Percentiles rank a stretch among this genome's conserved stretches.
Conservation (phyloP, 2,113 vertebrate genomes). For the Pluvianellus socialis region DNA sequence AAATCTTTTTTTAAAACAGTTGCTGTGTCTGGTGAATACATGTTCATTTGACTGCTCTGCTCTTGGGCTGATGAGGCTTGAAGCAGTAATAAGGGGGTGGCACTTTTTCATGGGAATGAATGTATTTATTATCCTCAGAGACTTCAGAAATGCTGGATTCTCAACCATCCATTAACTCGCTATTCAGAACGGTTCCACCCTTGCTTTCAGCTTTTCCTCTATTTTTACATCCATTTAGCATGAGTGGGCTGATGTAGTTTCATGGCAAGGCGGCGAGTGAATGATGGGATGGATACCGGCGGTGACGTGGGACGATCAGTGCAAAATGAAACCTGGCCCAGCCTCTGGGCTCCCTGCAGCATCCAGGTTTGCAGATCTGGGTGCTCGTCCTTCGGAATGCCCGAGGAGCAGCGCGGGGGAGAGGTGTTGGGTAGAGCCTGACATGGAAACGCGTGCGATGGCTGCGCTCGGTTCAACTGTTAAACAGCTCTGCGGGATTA, state of each 20-base stretch:
- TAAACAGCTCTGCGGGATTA: background rate
- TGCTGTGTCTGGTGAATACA: background rate
- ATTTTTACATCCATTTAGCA: conserved; percentile 25
- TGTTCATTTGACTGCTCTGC: background rate
- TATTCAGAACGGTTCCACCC: background rate
- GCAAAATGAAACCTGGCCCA: background rate
- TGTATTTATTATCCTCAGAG: conserved; percentile 14
- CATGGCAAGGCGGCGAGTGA: background rate
- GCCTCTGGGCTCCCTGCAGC: background rate
- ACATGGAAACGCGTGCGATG: accelerated
- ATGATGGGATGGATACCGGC: background rate
- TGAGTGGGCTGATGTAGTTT: background rate
- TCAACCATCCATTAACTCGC: conserved; percentile 16
- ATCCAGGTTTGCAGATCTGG: too few relatives aligned
- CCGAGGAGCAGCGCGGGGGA: accelerated
- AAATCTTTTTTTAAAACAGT: background rate
- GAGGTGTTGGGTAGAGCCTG: too few relatives aligned
- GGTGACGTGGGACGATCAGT: background rate
- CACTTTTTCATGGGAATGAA: background rate
- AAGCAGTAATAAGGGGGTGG: conserved; percentile 32
- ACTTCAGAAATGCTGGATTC: conserved; percentile 11
- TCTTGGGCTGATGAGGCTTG: conserved; percentile 45
- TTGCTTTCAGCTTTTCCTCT: conserved; percentile 28
- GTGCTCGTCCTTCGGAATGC: background rate
- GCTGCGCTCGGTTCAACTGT: background rate